A percentile compares a stretch with the other conserved stretches of the same genome.
phyloP scores from a whole-genome alignment of 2,797 vertebrate species.

The Mormyrus proboscirostris region DNA sequence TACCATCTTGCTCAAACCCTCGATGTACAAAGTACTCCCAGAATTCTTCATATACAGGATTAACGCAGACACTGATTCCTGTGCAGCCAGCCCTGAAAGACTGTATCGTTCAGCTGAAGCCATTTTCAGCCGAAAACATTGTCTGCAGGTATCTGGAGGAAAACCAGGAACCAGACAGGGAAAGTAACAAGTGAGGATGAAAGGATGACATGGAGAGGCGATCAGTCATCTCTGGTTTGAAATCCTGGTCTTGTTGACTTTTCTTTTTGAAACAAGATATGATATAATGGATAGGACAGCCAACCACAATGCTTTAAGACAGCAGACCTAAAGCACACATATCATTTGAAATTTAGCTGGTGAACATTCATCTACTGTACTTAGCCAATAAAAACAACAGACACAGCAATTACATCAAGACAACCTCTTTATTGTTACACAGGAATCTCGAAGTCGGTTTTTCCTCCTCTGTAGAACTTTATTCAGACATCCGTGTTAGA shows the following conservation, averaged over 20 bases:
- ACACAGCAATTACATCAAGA: slow-evolving; percentile 58
- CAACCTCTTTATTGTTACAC: slow-evolving; percentile 66
- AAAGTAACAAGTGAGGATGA: background rate
- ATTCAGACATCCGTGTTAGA: slow-evolving; percentile 76
- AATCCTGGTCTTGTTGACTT: background rate
- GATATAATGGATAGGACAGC: background rate
- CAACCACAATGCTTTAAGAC: background rate
- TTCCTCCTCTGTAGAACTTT: slow-evolving; percentile 67
- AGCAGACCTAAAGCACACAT: background rate
- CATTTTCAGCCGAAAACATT: slow-evolving; percentile 34
- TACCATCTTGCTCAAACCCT: slow-evolving; percentile 14
- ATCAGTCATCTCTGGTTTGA: background rate
- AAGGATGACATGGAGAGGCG: background rate
- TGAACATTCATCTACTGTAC: background rate
- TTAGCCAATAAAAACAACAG: background rate
- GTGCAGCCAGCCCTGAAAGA: background rate
- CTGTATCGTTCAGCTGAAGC: slow-evolving; percentile 43
- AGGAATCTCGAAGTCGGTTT: slow-evolving; percentile 62
- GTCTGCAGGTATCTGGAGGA: slow-evolving; percentile 36
- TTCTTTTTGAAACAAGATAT: background rate
- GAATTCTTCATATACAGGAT: background rate
- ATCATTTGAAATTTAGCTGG: background rate
- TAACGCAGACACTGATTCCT: background rate
- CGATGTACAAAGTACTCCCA: slow-evolving; percentile 16
- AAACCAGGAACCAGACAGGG: background rate